These are phyloP conservation scores for Priocnemis perturbator DNA, from an alignment of 2,888 invertebrate genomes.

Conservation along the genomic window DNA sequence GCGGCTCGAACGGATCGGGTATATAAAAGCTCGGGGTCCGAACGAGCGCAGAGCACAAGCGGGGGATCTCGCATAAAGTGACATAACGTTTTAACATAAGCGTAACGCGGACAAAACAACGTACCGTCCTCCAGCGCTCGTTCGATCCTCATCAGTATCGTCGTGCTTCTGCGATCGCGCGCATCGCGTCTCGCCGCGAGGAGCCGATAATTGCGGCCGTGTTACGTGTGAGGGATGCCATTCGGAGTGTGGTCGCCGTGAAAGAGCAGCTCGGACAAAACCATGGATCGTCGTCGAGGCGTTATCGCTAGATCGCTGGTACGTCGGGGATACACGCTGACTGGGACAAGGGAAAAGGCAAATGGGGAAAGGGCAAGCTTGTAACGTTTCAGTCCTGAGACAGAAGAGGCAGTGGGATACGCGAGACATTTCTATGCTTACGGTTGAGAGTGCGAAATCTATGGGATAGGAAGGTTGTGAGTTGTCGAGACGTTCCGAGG, in stretches of 20 bases:
- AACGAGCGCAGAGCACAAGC: slow-evolving; percentile 29
- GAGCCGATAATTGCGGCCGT: too few relatives aligned
- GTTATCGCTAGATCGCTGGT: slow-evolving; percentile 40
- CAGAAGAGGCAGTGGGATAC: too few relatives aligned
- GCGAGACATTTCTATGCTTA: too few relatives aligned
- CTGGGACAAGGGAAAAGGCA: not conserved
- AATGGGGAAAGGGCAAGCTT: slow-evolving; percentile 1
- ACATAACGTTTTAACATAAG: slow-evolving; percentile 12
- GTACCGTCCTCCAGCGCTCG: not conserved
- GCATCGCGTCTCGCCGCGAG: too few relatives aligned
- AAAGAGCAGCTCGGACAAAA: not conserved
- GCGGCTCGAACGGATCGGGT: slow-evolving; percentile 23
- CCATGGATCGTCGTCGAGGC: slow-evolving; percentile 34
- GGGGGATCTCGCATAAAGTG: too few relatives aligned
- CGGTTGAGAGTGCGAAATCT: too few relatives aligned
- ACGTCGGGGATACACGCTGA: slow-evolving; percentile 24
- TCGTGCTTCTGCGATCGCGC: slow-evolving; percentile 7
- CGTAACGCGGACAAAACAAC: too few relatives aligned
- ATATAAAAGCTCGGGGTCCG: slow-evolving; percentile 40
- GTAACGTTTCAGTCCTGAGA: too few relatives aligned
- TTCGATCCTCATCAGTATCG: slow-evolving; percentile 7
- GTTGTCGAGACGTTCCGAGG: too few relatives aligned
- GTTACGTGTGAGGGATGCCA: slow-evolving; percentile 35
- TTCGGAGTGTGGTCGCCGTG: slow-evolving; percentile 34
- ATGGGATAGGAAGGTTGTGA: too few relatives aligned